Conservation (phyloP, 2,888 invertebrate genomes). For the Macrophya annulata region DNA sequence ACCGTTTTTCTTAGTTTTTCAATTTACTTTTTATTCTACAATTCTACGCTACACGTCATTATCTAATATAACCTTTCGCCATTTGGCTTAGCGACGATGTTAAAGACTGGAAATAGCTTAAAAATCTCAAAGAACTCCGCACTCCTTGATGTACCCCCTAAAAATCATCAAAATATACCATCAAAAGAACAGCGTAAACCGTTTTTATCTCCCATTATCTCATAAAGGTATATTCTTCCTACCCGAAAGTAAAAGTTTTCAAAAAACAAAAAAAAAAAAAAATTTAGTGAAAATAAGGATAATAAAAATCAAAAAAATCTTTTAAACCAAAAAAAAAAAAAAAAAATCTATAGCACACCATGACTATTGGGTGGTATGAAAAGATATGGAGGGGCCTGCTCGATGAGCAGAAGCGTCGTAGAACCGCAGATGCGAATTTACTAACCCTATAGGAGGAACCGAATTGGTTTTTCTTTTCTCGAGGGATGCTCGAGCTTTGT, state of each 20-base stretch:
- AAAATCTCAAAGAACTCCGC: background rate
- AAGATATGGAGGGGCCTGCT: background rate
- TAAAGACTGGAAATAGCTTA: background rate
- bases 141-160: background rate
- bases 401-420: background rate
- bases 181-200: background rate
- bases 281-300: background rate
- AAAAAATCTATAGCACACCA: background rate
- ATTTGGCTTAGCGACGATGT: background rate
- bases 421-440: constrained; percentile 17
- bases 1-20: constrained; percentile 44
- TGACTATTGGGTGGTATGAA: background rate
- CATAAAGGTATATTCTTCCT: no score
- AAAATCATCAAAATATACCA: background rate
- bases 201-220: no score
- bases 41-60: constrained; percentile 29
- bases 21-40: constrained; percentile 40
- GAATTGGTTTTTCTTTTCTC: constrained; percentile 25
- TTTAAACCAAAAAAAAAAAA: background rate
- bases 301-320: background rate
- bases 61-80: constrained; percentile 37
- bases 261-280: background rate
- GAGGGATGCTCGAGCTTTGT: constrained; percentile 25
- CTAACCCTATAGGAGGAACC: background rate
- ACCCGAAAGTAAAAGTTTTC: background rate